Percentiles rank a stretch among this genome's conserved stretches.
Conservation (phyloP, 2,888 invertebrate species). For the Electrophaes corylata region DNA sequence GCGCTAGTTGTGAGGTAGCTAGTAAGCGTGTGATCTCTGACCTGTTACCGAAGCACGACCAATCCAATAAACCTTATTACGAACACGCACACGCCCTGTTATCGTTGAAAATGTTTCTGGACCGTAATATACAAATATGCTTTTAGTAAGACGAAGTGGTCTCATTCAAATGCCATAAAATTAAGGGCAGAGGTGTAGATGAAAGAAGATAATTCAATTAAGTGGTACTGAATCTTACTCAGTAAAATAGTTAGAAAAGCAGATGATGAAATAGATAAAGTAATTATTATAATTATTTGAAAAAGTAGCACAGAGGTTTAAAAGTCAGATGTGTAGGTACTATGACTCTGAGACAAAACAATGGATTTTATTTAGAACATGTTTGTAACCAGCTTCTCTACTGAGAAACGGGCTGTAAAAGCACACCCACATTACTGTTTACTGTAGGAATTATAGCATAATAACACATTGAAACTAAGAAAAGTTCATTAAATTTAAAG, state of each 20-base stretch:
- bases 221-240: slow-evolving; percentile 4
- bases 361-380: slow-evolving; percentile 6
- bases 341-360: slow-evolving; percentile 3
- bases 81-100: slow-evolving; percentile 25
- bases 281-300: background rate
- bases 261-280: slow-evolving; percentile 2
- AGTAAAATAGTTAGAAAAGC: background rate
- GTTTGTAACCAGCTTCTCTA: slow-evolving; percentile 52
- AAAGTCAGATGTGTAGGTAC: background rate
- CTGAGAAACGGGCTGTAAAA: slow-evolving; percentile 62
- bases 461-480: slow-evolving; percentile 48
- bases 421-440: slow-evolving; percentile 56
- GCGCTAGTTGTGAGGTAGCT: slow-evolving; percentile 42
- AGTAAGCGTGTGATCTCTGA: slow-evolving; percentile 53
- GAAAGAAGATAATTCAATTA: slow-evolving; percentile 23
- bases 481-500: slow-evolving; percentile 55
- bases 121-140: slow-evolving; percentile 28
- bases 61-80: slow-evolving; percentile 60
- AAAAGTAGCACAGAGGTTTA: background rate
- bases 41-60: slow-evolving; percentile 53
- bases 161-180: slow-evolving; percentile 20
- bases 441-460: slow-evolving; percentile 58
- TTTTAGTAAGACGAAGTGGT: slow-evolving; percentile 24
- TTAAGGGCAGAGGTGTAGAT: slow-evolving; percentile 25
- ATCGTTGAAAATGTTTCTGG: slow-evolving; percentile 30